phyloP scores from a whole-genome alignment of 2,113 vertebrate genomes.

The Sebastes schlegelii region DNA sequence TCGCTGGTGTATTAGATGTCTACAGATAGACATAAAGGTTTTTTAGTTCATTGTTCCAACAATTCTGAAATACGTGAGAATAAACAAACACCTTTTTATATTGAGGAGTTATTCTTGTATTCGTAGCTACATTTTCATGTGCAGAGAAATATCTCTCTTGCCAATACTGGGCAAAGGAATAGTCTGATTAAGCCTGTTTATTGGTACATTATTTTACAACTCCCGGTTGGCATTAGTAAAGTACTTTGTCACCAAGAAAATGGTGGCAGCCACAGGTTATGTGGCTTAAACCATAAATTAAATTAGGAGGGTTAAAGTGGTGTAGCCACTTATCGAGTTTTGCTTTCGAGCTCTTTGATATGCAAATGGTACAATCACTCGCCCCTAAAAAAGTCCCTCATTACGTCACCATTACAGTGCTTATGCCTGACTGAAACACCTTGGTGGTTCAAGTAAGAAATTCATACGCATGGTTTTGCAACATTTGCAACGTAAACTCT shows the following conservation, averaged over 20 bases:
- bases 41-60: background rate
- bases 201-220: constrained; percentile 2
- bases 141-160: constrained; percentile 7
- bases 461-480: background rate
- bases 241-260: background rate
- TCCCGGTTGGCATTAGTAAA: background rate
- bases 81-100: background rate
- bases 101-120: background rate
- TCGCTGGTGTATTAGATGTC: constrained; percentile 3
- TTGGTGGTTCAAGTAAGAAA: constrained; percentile 32
- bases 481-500: background rate
- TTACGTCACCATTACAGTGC: background rate
- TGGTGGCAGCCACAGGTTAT: constrained; percentile 10
- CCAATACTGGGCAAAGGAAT: background rate
- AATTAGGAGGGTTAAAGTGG: constrained; percentile 24
- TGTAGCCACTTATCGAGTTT: constrained; percentile 14
- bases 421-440: background rate
- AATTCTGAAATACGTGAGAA: background rate
- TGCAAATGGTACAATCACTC: background rate
- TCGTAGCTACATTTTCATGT: background rate
- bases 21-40: background rate
- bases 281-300: constrained; percentile 12
- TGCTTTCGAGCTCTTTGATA: constrained; percentile 34
- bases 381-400: constrained; percentile 26
- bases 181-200: background rate